A percentile compares a stretch with the other conserved stretches of the same genome.
These are phyloP conservation scores for Apis laboriosa DNA, from an alignment of 1,140 invertebrate genomes.

Conservation along the genomic window DNA sequence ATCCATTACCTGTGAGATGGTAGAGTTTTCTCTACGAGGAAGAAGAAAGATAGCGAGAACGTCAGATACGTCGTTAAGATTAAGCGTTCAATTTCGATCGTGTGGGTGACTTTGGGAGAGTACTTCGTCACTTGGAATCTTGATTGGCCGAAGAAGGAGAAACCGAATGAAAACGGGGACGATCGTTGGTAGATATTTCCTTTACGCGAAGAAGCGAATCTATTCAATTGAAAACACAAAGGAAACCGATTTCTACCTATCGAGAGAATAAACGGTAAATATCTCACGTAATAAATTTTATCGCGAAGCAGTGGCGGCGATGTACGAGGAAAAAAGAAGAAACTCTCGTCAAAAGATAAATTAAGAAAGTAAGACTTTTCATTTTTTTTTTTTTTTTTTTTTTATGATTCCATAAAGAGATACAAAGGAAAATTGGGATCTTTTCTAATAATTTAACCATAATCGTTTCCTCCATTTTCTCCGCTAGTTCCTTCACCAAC, in stretches of 20 bases:
- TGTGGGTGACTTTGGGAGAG: conserved; percentile 47
- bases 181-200: conserved; percentile 48
- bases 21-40: conserved; percentile 21
- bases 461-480: background rate
- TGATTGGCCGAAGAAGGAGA: conserved; percentile 42
- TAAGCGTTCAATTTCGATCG: conserved; percentile 65
- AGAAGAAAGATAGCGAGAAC: conserved; percentile 30
- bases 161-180: conserved; percentile 46
- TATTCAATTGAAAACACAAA: conserved; percentile 57
- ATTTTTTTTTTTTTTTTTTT: background rate
- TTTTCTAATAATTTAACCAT: background rate
- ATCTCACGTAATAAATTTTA: conserved; percentile 37
- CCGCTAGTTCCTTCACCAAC: too few relatives aligned
- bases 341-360: background rate
- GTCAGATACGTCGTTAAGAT: conserved; percentile 64
- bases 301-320: background rate
- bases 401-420: background rate
- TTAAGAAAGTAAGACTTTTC: background rate
- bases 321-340: background rate
- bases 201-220: conserved; percentile 41
- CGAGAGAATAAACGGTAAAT: conserved; percentile 4
- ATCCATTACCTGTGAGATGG: conserved; percentile 56
- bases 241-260: conserved; percentile 33
- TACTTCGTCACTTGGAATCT: conserved; percentile 61
- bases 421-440: background rate